These are phyloP conservation scores for Clepsis dumicolana DNA, from an alignment of 2,888 invertebrate species.

Conservation along the genomic window DNA sequence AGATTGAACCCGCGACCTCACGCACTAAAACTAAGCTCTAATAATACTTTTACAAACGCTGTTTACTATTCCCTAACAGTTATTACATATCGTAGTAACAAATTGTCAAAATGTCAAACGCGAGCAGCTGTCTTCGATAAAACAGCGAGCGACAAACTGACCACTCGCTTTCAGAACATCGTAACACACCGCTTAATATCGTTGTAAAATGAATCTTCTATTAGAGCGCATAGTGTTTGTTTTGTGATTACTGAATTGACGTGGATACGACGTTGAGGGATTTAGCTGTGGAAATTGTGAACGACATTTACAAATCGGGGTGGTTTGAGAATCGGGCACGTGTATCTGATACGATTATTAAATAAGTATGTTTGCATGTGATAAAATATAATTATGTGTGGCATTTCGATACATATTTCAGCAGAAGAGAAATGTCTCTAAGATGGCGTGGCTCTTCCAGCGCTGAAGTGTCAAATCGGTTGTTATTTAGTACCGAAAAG, in stretches of 20 bases:
- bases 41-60: slow-evolving; percentile 23
- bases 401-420: too few relatives aligned
- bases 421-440: too few relatives aligned
- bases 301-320: slow-evolving; percentile 6
- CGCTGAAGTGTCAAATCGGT: too few relatives aligned
- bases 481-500: too few relatives aligned
- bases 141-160: slow-evolving; percentile 28
- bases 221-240: too few relatives aligned
- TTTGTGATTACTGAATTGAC: too few relatives aligned
- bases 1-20: slow-evolving; percentile 23
- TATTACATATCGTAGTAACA: slow-evolving; percentile 19
- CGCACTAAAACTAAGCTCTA: slow-evolving; percentile 23
- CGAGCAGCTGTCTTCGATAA: slow-evolving; percentile 31
- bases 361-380: not conserved
- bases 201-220: too few relatives aligned
- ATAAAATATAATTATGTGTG: not conserved
- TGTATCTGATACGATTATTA: not conserved
- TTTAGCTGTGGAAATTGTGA: not conserved
- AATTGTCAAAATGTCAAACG: slow-evolving; percentile 31
- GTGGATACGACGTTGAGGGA: too few relatives aligned
- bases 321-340: not conserved
- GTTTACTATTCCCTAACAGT: slow-evolving; percentile 27
- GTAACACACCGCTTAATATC: too few relatives aligned
- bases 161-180: too few relatives aligned
- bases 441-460: too few relatives aligned